Conservation (phyloP, 1,140 invertebrate species). For the Saxidomus purpurata region DNA sequence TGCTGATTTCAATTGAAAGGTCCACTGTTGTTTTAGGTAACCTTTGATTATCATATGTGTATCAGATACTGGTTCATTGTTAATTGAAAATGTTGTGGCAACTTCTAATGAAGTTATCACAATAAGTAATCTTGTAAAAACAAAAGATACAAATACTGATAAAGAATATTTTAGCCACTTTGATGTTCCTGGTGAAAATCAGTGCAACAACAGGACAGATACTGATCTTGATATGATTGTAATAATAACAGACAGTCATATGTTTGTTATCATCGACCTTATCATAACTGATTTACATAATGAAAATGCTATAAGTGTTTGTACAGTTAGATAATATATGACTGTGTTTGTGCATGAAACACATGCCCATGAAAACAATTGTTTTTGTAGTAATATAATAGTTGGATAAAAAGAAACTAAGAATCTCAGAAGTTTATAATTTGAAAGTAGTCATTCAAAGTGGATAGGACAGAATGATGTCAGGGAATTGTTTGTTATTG, state of each 20-base stretch:
- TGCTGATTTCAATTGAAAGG: too few species aligned
- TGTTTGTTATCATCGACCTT: not conserved
- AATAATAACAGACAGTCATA: slow-evolving; percentile 10
- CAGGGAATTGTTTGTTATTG: not conserved
- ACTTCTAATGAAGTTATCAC: not conserved
- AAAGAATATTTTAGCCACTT: not conserved
- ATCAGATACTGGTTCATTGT: not conserved
- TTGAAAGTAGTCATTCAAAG: not conserved
- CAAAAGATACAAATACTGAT: not conserved
- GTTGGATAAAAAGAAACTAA: not conserved
- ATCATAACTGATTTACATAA: not conserved
- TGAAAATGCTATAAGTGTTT: not conserved
- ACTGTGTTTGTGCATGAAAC: not conserved
- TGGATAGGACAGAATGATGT: not conserved
- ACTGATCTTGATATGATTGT: not conserved
- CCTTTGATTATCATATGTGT: not conserved
- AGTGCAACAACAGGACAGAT: slow-evolving; percentile 3
- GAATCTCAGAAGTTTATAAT: not conserved
- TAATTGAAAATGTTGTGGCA: not conserved
- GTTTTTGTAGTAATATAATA: not conserved
- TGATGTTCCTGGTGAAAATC: slow-evolving; percentile 1
- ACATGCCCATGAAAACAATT: not conserved
- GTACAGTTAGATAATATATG: not conserved
- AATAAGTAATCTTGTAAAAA: slow-evolving; percentile 11
- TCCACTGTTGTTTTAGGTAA: too few species aligned